Percentiles rank a stretch among this genome's conserved stretches.
Evolutionary conservation across 2,888 invertebrate genomes (phyloP).

Genomic region (Formica aserva): DNA sequence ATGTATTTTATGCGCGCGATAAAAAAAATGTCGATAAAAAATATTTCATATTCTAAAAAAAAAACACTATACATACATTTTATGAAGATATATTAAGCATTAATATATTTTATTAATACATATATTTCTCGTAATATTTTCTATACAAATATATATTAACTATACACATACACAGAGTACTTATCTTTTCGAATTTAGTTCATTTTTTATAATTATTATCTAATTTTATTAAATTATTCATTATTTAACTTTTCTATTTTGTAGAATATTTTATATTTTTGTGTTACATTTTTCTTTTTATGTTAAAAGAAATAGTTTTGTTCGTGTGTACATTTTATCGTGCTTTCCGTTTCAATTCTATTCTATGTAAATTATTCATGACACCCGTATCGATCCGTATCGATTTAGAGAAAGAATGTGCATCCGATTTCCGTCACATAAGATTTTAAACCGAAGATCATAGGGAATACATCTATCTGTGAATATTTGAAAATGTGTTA

Average conservation of each 20-base stretch:
- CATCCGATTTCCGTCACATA: conserved; percentile 7
- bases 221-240: not conserved
- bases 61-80: not conserved
- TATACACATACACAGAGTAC: not conserved
- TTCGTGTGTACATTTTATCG: not conserved
- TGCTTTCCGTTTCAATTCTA: not conserved
- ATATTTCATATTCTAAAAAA: not conserved
- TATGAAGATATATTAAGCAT: not conserved
- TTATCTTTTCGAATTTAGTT: not conserved
- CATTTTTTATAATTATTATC: not conserved
- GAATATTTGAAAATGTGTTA: conserved; percentile 40
- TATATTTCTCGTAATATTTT: not conserved
- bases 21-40: not conserved
- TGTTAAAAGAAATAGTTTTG: not conserved
- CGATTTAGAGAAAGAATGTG: not conserved
- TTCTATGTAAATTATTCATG: not conserved
- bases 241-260: not conserved
- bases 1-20: not conserved
- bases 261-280: not conserved
- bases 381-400: not conserved
- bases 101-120: not conserved
- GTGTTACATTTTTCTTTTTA: not conserved
- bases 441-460: conserved; percentile 6
- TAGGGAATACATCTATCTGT: not conserved
- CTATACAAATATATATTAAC: not conserved